These are phyloP conservation scores for Lordiphosa stackelbergi DNA, from an alignment of 1,140 invertebrate species.

Conservation along the genomic window DNA sequence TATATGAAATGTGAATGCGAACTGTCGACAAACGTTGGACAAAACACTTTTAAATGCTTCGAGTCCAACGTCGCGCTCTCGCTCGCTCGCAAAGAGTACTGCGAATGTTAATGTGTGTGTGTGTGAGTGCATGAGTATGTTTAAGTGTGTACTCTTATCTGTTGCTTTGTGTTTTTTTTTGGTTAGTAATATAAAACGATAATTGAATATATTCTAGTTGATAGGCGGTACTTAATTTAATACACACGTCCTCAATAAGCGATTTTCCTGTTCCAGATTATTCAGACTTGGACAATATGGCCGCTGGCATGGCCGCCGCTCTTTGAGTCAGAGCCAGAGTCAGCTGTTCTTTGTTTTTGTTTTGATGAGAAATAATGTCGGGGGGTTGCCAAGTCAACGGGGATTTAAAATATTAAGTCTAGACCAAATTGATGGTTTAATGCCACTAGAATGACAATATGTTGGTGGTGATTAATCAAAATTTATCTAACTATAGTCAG, in stretches of 20 bases:
- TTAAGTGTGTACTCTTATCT: conserved; percentile 48
- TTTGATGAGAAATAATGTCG: conserved; percentile 25
- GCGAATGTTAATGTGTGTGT: conserved; percentile 8
- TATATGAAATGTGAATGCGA: conserved; percentile 50
- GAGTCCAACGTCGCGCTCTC: conserved; percentile 13
- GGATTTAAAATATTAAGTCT: conserved; percentile 21
- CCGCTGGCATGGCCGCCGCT: conserved; percentile 21
- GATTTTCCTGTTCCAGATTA: conserved; percentile 22
- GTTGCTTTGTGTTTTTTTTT: conserved; percentile 35
- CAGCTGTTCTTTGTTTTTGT: conserved; percentile 74
- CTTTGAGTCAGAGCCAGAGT: conserved; percentile 30
- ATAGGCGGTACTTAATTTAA: conserved; percentile 54
- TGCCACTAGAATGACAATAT: conserved; percentile 3
- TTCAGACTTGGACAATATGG: conserved; percentile 47
- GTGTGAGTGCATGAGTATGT: conserved; percentile 5
- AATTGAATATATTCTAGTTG: conserved; percentile 59
- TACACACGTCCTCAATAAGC: conserved; percentile 62
- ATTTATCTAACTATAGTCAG: conserved; percentile 37
- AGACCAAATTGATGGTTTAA: conserved; percentile 29
- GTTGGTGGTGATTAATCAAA: conserved; percentile 54
- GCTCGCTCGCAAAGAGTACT: conserved; percentile 36
- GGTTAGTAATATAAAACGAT: conserved; percentile 37
- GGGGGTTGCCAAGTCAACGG: conserved; percentile 56
- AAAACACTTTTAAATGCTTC: conserved; percentile 71
- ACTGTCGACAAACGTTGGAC: conserved; percentile 62